Percentiles rank a stretch among this genome's conserved stretches.
Conservation (phyloP, 2,113 vertebrate species). For the Phoenicopterus ruber region DNA sequence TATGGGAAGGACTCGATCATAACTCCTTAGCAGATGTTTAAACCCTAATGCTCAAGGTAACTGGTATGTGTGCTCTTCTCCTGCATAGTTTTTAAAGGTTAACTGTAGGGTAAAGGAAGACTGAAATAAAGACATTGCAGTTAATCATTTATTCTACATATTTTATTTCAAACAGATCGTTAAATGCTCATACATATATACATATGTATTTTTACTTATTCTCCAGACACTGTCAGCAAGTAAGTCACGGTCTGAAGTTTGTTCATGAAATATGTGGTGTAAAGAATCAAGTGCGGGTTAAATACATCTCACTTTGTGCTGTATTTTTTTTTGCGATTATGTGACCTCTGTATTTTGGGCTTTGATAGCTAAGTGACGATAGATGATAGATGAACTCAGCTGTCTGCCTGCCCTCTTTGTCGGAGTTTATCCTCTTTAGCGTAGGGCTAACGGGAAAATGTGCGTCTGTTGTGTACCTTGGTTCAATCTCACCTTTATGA, state of each 20-base stretch:
- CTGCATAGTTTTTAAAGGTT: not conserved
- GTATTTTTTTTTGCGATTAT: not conserved
- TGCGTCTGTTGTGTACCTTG: not conserved
- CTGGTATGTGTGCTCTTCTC: not conserved
- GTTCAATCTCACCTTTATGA: not conserved
- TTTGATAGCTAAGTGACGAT: not conserved
- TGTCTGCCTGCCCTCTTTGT: not conserved
- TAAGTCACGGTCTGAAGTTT: not conserved
- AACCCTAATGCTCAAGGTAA: not conserved
- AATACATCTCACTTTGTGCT: not conserved
- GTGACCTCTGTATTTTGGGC: not conserved
- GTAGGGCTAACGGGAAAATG: not conserved
- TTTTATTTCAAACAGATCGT: not conserved
- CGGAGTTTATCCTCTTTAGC: not conserved
- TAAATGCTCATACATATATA: not conserved
- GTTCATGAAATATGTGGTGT: not conserved
- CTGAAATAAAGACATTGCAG: not conserved
- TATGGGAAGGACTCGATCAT: accelerated
- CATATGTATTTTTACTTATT: not conserved
- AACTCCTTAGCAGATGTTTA: not conserved
- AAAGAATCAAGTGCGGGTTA: not conserved
- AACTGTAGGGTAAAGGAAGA: not conserved
- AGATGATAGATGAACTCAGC: not conserved
- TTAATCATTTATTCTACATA: not conserved
- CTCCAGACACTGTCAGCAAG: not conserved